Percentiles rank a stretch among this genome's conserved stretches.
Evolutionary conservation across 2,888 invertebrate genomes (phyloP).

Genomic region (Minunthozetes semirufus): DNA sequence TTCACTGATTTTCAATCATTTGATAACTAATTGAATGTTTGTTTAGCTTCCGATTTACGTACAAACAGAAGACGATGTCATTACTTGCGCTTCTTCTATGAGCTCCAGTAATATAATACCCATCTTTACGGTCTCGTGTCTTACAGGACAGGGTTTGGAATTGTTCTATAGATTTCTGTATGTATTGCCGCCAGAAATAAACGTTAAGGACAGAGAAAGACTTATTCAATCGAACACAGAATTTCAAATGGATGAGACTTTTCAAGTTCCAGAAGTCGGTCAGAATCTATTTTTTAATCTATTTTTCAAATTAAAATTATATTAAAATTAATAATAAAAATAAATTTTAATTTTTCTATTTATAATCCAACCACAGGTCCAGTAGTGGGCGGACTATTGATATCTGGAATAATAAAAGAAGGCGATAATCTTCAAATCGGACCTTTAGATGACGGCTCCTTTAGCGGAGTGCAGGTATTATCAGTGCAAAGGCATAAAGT

Average conservation of each 20-base stretch:
- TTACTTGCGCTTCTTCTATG: slow-evolving; percentile 65
- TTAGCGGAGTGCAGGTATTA: slow-evolving; percentile 67
- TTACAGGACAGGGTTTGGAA: slow-evolving; percentile 75
- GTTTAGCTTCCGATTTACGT: slow-evolving; percentile 59
- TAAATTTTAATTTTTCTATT: neutral
- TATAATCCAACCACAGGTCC: slow-evolving; percentile 45
- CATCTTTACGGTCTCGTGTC: slow-evolving; percentile 76
- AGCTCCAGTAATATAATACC: slow-evolving; percentile 60
- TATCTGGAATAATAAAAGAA: slow-evolving; percentile 76
- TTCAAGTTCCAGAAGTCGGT: slow-evolving; percentile 54
- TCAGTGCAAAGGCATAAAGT: slow-evolving; percentile 88
- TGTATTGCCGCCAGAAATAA: slow-evolving; percentile 63
- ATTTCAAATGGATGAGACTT: slow-evolving; percentile 63
- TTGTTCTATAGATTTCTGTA: slow-evolving; percentile 77
- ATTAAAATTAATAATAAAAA: neutral
- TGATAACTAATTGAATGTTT: neutral
- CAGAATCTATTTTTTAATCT: slow-evolving; percentile 45
- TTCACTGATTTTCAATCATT: neutral
- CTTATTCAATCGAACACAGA: slow-evolving; percentile 57
- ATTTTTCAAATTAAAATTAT: neutral
- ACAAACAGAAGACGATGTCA: slow-evolving; percentile 63
- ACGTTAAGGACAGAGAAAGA: slow-evolving; percentile 58
- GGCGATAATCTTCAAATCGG: slow-evolving; percentile 57
- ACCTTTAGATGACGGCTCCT: slow-evolving; percentile 50
- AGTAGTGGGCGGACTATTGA: slow-evolving; percentile 75